Conservation (phyloP, 53 echinoderm and acorn worm species). For the Arbacia lixula region DNA sequence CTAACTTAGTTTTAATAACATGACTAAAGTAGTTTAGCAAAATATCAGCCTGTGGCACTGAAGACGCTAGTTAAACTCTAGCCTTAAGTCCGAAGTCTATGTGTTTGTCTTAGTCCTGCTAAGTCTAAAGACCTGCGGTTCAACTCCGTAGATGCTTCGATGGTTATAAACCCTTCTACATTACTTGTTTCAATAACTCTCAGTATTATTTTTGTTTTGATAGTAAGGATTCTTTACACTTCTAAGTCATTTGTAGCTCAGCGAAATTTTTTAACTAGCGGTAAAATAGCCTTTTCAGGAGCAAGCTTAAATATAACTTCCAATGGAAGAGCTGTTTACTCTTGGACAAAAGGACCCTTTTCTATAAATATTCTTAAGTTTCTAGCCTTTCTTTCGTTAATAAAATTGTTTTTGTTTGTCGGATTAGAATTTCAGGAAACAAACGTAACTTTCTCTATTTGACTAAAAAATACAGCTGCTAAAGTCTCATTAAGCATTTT, state of each 20-base stretch:
- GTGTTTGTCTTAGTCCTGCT: slow-evolving; percentile 69
- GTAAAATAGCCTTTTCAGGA: background rate
- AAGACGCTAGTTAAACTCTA: slow-evolving; percentile 55
- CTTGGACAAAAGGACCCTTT: slow-evolving; percentile 2
- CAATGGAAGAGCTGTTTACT: background rate
- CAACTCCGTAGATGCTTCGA: slow-evolving; percentile 73
- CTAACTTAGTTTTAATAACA: background rate
- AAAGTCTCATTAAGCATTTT: slow-evolving; percentile 10
- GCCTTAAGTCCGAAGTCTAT: slow-evolving; percentile 65
- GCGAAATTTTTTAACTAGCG: too few species aligned
- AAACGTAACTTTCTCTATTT: background rate
- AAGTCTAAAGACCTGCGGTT: slow-evolving; percentile 71
- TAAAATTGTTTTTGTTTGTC: background rate
- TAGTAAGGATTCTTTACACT: slow-evolving; percentile 30
- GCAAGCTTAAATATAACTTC: too few species aligned
- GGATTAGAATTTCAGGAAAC: background rate
- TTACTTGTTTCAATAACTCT: slow-evolving; percentile 9
- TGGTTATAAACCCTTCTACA: slow-evolving; percentile 26
- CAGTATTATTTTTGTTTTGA: slow-evolving; percentile 41
- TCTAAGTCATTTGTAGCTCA: background rate
- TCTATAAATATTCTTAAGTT: slow-evolving; percentile 28
- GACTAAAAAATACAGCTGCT: slow-evolving; percentile 1
- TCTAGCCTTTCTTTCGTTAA: slow-evolving; percentile 1
- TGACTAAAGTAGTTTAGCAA: slow-evolving; percentile 74
- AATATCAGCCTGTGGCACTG: slow-evolving; percentile 77